phyloP scores from a whole-genome alignment of 2,888 invertebrate genomes.

The Norana najaformis region DNA sequence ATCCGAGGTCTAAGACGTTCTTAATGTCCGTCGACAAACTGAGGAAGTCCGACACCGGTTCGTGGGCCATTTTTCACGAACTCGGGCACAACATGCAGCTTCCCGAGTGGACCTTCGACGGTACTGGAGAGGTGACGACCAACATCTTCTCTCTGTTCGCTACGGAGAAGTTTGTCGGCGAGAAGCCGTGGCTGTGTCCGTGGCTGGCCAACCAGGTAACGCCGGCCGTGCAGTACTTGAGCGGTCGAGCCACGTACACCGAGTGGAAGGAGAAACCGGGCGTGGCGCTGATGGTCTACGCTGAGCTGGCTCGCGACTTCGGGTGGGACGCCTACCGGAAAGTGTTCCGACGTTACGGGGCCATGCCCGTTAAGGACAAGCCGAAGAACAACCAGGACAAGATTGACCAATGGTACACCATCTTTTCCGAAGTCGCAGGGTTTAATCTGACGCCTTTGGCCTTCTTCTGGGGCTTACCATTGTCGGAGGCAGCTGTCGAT shows the following conservation, averaged over 20 bases:
- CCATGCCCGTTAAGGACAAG: not conserved
- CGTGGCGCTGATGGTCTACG: conserved; percentile 45
- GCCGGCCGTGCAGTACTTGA: conserved; percentile 38
- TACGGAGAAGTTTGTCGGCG: conserved; percentile 41
- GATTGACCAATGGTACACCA: conserved; percentile 45
- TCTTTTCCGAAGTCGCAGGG: conserved; percentile 41
- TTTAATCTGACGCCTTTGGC: conserved; percentile 44
- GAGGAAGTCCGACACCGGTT: conserved; percentile 32
- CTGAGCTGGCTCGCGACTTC: conserved; percentile 45
- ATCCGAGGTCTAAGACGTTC: conserved; percentile 36
- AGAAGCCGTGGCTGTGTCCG: conserved; percentile 42
- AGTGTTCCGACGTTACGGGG: conserved; percentile 40
- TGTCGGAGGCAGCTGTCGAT: conserved; percentile 26
- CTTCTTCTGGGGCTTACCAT: conserved; percentile 47
- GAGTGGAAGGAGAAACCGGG: conserved; percentile 43
- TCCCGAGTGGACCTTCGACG: conserved; percentile 46
- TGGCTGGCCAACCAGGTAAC: conserved; percentile 38
- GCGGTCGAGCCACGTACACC: conserved; percentile 38
- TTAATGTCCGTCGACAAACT: conserved; percentile 39
- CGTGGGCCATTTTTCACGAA: conserved; percentile 50
- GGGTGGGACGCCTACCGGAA: conserved; percentile 46
- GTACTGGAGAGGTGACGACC: conserved; percentile 47
- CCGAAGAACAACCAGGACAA: conserved; percentile 43
- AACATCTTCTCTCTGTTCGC: conserved; percentile 49
- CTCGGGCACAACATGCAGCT: conserved; percentile 50